phyloP scores from a whole-genome alignment of 2,888 invertebrate species.

The Conus canariensis region DNA sequence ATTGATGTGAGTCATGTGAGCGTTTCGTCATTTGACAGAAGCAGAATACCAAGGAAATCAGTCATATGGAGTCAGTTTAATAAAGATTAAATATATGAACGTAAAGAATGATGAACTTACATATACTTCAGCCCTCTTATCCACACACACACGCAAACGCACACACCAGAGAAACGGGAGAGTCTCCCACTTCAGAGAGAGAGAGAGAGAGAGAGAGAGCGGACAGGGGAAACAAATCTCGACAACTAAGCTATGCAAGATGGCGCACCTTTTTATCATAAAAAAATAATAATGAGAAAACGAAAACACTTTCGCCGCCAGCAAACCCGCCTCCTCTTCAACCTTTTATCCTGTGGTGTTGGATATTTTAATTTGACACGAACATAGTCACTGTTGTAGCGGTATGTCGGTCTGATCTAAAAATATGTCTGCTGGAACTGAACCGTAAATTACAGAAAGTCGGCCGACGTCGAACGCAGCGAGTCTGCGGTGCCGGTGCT shows the following conservation, averaged over 20 bases:
- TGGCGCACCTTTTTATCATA: conserved; percentile 21
- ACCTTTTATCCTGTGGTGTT: background rate
- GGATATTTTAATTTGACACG: background rate
- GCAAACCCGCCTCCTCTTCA: conserved; percentile 80
- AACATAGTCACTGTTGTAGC: background rate
- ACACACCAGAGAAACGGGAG: background rate
- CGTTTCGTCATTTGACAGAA: background rate
- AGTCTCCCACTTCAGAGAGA: background rate
- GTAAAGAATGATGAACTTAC: background rate
- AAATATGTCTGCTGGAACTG: background rate
- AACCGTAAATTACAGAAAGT: background rate
- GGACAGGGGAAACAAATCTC: conserved; percentile 1
- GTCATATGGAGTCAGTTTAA: background rate
- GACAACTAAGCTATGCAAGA: background rate
- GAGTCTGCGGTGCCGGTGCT: conserved; percentile 5
- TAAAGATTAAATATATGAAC: background rate
- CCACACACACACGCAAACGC: too few species aligned
- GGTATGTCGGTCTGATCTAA: background rate
- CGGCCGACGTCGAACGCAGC: conserved; percentile 83
- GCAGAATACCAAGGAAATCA: background rate
- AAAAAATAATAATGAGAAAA: conserved; percentile 20
- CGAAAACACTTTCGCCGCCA: conserved; percentile 81
- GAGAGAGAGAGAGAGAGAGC: background rate
- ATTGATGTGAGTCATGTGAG: conserved; percentile 14
- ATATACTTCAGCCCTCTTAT: background rate